phyloP scores from a whole-genome alignment of 2,113 vertebrate species.

The Cyphotilapia sp. region DNA sequence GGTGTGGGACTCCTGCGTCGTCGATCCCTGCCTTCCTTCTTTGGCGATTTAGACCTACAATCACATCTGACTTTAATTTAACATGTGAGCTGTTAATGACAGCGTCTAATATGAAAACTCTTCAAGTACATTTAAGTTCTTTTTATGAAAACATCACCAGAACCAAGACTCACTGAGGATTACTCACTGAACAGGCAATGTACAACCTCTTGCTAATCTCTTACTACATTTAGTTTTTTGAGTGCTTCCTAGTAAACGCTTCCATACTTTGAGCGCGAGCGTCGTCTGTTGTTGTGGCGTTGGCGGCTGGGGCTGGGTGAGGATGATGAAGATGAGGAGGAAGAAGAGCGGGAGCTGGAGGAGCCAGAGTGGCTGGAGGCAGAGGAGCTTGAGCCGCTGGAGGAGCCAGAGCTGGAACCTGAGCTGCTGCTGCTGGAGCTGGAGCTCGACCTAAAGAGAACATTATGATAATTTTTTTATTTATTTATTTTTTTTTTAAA shows the following conservation, averaged over 20 bases:
- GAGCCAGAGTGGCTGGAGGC: slow-evolving; percentile 87
- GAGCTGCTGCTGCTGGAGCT: slow-evolving; percentile 90
- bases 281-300: slow-evolving; percentile 85
- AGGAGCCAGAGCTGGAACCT: slow-evolving; percentile 87
- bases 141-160: background rate
- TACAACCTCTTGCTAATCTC: background rate
- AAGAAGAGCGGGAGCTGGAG: slow-evolving; percentile 88
- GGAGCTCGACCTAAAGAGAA: slow-evolving; percentile 69
- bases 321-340: slow-evolving; percentile 80
- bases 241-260: rapidly evolving
- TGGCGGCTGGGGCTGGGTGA: slow-evolving; percentile 84
- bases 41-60: slow-evolving; percentile 84
- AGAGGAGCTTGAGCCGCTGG: slow-evolving; percentile 88
- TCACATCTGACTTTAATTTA: background rate
- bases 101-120: background rate
- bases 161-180: background rate
- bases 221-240: background rate
- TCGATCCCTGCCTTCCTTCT: slow-evolving; percentile 88
- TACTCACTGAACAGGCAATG: background rate
- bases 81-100: background rate
- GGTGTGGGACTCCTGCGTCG: slow-evolving; percentile 85
- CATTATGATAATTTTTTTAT: background rate
- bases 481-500: background rate
- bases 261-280: slow-evolving; percentile 85
- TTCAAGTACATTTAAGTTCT: background rate